Base-by-base conservation (phyloP, 2,797 vertebrate species). In the Phataginus tetradactyla region DNA sequence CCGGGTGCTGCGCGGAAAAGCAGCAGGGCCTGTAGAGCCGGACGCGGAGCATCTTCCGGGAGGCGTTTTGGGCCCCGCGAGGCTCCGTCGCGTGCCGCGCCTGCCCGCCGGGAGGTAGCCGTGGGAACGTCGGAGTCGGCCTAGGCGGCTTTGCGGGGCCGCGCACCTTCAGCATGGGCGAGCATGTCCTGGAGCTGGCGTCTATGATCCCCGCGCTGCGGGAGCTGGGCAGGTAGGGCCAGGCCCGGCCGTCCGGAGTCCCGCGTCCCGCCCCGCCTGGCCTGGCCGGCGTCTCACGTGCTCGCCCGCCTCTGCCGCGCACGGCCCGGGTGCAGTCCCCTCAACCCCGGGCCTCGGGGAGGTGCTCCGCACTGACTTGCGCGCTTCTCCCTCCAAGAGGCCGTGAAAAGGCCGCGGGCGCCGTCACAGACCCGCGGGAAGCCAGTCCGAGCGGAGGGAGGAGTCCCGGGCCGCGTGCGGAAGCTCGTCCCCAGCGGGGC, bases 151-250 rank as follows among this genome's bases (percentile, higher is more conserved):
- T 18, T 20, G 71, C 15, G 68, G 87, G 18, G 37, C 34, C 1
- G 51, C 71, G 23, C 66, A 0, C 12, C 7, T 32, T 66, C 96
- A 96, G 12, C 42, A 99, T 98, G 91, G 99, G 99, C 97, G 99
- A 99, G 12, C 99, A 98, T 53, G 99, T 99, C 7, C 97, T 99
- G 95, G 99, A 99, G 96, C 99, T 99, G 99, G 99, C 99, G 1
- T 99, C 99, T 0, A 99, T 99, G 99, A 99, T 99, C 86, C 99
- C 99, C 66, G 99, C 99, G 89, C 98, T 99, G 49, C 98, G 99
- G 97, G 99, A 99, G 97, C 98, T 99, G 80, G 99, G 99, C 49
- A 99, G 99, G 99, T 99, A 98, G 98, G 98, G 45, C 12, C 3
- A n/a, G 20, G 7, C 42, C 25, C 11, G 3, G 8, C 18, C 5